Base-by-base conservation (phyloP, 2,888 invertebrate genomes). In the Piscicola geometra region DNA sequence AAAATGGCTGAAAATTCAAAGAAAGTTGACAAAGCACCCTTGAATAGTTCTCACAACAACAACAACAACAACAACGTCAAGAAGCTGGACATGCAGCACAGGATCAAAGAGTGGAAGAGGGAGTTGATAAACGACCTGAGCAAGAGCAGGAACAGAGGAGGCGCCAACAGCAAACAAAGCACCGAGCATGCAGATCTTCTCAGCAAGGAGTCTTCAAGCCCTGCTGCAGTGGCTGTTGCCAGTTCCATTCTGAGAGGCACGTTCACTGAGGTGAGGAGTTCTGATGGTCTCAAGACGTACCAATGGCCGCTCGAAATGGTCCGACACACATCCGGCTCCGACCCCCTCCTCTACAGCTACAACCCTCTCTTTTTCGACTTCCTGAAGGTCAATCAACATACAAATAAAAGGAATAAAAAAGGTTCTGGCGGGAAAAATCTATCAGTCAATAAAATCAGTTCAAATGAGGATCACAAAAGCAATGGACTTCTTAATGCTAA, bases 291-390 rank as follows among this genome's bases (percentile, higher is more conserved):
- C 36, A 78, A 77, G 33, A 81, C 82, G 68, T 78, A 83, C 71
- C 81, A 82, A 67, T 85, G 85, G 85, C 85, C 85, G 0, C 80
- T 79, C 36, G 83, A 83, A 76, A 84, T 84, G 82, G 79, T 85
- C 25, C 81, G 81, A 75, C 81, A 81, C 71, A 84, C 85, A 5
- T 80, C 79, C 30, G 79, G 81, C 30, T 78, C 81, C 47, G 84
- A 84, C 1, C 75, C 76, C 3, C 77, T 85, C 15, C 79, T 79
- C 70, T 84, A 78, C 77, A 83, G 83, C 76, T 84, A 84, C 79
- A 84, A 85, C 79, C 84, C 84, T 5, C 80, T 85, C 18, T 79
- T 79, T 71, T 84, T 84, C 81, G 83, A 84, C 79, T 84, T 84
- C 78, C 79, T 80, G 60, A 56, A 56, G 25, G n/a, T n/a, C 25